These are phyloP conservation scores for Platyrinchus mystaceus DNA, from an alignment of 2,797 vertebrate genomes.

Conservation along the genomic window DNA sequence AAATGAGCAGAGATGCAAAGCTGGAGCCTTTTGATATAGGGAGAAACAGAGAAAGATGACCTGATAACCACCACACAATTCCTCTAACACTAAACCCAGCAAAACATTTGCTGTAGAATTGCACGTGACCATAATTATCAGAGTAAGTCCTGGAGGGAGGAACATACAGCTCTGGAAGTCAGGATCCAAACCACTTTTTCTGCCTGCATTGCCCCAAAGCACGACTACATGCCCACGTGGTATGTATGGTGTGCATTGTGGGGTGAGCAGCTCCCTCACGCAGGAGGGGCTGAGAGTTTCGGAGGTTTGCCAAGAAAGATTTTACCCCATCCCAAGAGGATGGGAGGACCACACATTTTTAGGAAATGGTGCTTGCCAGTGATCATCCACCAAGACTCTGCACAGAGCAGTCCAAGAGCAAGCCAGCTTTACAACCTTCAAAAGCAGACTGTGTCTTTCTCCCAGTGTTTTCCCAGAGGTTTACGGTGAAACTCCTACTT, in stretches of 20 bases:
- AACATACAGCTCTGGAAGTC: background rate
- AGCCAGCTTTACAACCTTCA: background rate
- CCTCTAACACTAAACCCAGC: background rate
- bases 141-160: background rate
- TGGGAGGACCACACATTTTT: background rate
- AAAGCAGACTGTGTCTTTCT: background rate
- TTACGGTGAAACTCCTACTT: background rate
- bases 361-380: background rate
- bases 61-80: background rate
- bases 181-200: background rate
- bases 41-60: background rate
- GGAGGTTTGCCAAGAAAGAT: background rate
- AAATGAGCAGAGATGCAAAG: background rate
- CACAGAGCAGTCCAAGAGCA: background rate
- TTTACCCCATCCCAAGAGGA: background rate
- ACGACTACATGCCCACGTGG: fast-evolving
- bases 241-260: background rate
- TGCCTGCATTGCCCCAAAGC: background rate
- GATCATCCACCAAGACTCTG: background rate
- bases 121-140: background rate
- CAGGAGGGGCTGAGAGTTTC: background rate
- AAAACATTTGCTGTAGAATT: background rate
- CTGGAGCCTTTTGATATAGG: fast-evolving
- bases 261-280: background rate
- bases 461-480: background rate